Evolutionary conservation across 1,140 invertebrate genomes (phyloP), one percentile per base, ranked within the genome.

Genomic region (Drosophila littoralis): DNA sequence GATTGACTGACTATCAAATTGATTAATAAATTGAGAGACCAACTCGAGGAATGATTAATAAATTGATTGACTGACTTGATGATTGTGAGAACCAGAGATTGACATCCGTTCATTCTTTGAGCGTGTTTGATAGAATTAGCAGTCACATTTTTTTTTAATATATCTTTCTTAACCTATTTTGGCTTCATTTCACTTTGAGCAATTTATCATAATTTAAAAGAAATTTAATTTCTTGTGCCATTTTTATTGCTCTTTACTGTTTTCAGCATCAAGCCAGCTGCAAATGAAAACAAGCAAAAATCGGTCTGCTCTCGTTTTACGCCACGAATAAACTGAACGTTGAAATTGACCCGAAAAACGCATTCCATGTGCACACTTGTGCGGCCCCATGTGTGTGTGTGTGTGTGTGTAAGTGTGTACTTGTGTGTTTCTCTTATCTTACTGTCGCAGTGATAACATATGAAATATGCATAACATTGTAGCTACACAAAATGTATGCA

Each of bases 161-260:
- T 33, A 43, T 28, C 3, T 28, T 9, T 13, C 13, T 36, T 54
- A 28, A 28, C 22, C 22, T 28, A 28, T 28, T 28, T 28, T 0
- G 4, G 22, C 22, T 35, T 38, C 52, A 38, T 17, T 17, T 22
- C 10, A 35, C 7, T 52, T 52, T 35, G 4, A 55, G 51, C 42
- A 66, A 66, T 57, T 66, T 57, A 66, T 66, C 63, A 57, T 66
- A 45, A 57, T 66, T 28, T 57, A 15, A 65, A 54, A 55, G 35
- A 38, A 15, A 36, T 36, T 46, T 55, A 38, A 15, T 35, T 17
- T 33, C 6, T 32, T 32, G 33, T 13, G 17, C 12, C 28, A 10
- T 36, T 10, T 55, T 22, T 36, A 12, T 9, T 40, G 35, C 60
- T 5, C 17, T 50, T 8, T n/a, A n/a, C 46, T 55, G 51, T 35